Evolutionary conservation across 2,797 vertebrate genomes (phyloP).

Genomic region (Gadopsis bispinosus): DNA sequence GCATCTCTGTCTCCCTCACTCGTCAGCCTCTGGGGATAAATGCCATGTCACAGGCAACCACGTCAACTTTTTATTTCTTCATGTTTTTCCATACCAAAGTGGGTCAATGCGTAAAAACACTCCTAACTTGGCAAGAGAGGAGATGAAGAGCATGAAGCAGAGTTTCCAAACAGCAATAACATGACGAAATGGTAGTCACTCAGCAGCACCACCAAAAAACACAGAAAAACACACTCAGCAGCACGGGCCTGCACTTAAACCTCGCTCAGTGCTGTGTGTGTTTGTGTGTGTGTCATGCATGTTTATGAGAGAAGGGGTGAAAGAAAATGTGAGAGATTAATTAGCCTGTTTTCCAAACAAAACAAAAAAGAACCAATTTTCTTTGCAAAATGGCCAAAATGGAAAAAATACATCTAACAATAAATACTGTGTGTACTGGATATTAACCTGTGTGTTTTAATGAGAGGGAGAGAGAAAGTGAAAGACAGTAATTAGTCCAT

Average conservation of each 20-base stretch:
- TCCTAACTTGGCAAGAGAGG: slow-evolving; percentile 78
- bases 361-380: neutral
- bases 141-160: slow-evolving; percentile 77
- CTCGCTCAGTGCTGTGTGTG: slow-evolving; percentile 6
- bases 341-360: slow-evolving; percentile 12
- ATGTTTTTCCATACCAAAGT: slow-evolving; percentile 83
- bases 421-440: slow-evolving; percentile 13
- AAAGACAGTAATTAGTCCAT: slow-evolving; percentile 26
- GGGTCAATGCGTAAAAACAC: slow-evolving; percentile 86
- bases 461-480: neutral
- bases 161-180: slow-evolving; percentile 80
- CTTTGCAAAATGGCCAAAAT: slow-evolving; percentile 33
- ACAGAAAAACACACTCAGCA: slow-evolving; percentile 62
- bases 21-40: slow-evolving; percentile 58
- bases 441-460: slow-evolving; percentile 14
- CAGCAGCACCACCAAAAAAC: slow-evolving; percentile 23
- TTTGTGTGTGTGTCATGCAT: neutral
- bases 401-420: slow-evolving; percentile 24
- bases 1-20: slow-evolving; percentile 45
- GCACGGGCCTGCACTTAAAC: slow-evolving; percentile 56
- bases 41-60: slow-evolving; percentile 73
- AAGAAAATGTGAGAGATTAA: slow-evolving; percentile 35
- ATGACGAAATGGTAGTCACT: slow-evolving; percentile 70
- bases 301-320: slow-evolving; percentile 27
- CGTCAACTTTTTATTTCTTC: slow-evolving; percentile 53